Conservation (phyloP, 1,140 invertebrate genomes). For the Orchestia grillus region DNA sequence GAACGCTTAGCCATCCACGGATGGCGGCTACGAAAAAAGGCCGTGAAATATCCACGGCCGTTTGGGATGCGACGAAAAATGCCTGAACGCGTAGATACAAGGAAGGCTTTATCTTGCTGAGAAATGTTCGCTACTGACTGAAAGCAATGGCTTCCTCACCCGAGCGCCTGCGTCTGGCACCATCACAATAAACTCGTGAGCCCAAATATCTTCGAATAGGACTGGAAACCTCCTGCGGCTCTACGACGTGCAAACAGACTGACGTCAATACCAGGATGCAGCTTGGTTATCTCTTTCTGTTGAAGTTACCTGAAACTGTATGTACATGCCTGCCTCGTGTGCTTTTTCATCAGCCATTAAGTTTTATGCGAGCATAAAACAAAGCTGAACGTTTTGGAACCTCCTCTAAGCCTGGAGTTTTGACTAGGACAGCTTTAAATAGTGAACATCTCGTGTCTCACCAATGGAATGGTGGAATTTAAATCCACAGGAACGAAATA, state of each 20-base stretch:
- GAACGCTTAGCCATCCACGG: conserved; percentile 12
- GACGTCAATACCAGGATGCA: not conserved
- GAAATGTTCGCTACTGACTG: not conserved
- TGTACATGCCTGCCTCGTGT: not conserved
- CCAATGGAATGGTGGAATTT: not conserved
- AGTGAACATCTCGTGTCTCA: not conserved
- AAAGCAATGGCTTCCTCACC: conserved; percentile 2
- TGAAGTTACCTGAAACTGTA: not conserved
- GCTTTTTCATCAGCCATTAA: not conserved
- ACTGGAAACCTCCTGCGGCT: not conserved
- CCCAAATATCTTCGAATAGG: not conserved
- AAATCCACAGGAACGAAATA: not conserved
- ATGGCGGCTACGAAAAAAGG: not conserved
- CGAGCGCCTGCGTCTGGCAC: conserved; percentile 25
- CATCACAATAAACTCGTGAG: conserved; percentile 25
- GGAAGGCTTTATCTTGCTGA: not conserved
- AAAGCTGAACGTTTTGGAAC: not conserved
- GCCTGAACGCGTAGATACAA: not conserved
- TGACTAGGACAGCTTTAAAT: not conserved
- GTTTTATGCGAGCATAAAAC: not conserved
- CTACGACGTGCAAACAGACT: conserved; percentile 1
- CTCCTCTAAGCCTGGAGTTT: not conserved
- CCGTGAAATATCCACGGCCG: not conserved
- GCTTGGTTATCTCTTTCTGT: not conserved
- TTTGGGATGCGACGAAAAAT: conserved; percentile 18